Base-by-base conservation (phyloP, 2,888 invertebrate genomes). In the Ochropleura plecta region DNA sequence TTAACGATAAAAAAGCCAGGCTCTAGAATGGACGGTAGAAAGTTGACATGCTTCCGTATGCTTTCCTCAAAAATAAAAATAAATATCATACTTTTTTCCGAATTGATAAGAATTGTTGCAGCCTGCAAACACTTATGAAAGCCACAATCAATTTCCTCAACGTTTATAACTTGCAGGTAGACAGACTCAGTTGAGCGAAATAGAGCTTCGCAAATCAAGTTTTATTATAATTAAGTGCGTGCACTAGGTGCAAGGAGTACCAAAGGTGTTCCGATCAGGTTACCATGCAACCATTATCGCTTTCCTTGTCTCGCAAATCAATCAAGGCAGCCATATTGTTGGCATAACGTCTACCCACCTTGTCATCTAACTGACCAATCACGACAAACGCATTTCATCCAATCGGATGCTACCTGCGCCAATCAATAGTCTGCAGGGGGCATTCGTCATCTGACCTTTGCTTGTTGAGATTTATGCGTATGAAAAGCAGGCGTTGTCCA, bases 311-410 rank as follows among this genome's bases (percentile, higher is more conserved):
- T n/a, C 12, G 12, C 12, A 62, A 62, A 62, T 62, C 62, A 62
- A 62, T 62, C 62, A 44, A 4, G 42, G 62, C 62, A n/a, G 62
- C 62, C 62, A 62, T 62, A 9, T 62, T 62, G 62, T 62, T n/a
- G 44, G n/a, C 62, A 44, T 62, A n/a, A n/a, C 7, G 62, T 12
- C n/a, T 62, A n/a, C 62, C 62, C 62, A 62, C 62, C 44, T 44
- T 62, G 44, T 12, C 44, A 62, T 14, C 44, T 44, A 18, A 44
- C n/a, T 44, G 62, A n/a, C 62, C 62, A 62, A 62, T 62, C 62
- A 62, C 12, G 12, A 1, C 44, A 1, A 40, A 1, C 16, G 9
- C 40, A 59, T 59, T 59, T 40, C 16, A 59, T 16, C 57, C 59
- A 16, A 16, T 59, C 44, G n/a, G 12, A n/a, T 44, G n/a, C 44